A percentile compares a stretch with the other conserved stretches of the same genome.
Conservation (phyloP, 2,888 invertebrate species). For the Drosophila trichaetosa region DNA sequence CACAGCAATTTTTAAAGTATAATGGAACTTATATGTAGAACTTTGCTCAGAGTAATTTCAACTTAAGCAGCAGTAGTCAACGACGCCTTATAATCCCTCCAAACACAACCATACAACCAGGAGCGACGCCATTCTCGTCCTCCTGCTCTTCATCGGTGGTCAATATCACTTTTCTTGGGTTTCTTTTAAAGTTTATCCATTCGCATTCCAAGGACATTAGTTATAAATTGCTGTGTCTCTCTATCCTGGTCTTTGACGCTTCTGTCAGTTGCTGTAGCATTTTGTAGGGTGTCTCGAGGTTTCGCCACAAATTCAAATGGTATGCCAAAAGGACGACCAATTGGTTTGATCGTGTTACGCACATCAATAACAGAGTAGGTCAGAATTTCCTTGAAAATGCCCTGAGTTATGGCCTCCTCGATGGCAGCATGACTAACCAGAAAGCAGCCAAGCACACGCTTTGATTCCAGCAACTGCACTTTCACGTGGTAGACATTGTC, state of each 20-base stretch:
- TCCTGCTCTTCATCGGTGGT: neutral
- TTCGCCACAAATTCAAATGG: conserved; percentile 34
- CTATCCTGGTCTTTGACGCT: neutral
- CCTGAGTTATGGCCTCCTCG: conserved; percentile 40
- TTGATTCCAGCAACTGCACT: conserved; percentile 46
- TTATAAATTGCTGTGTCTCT: conserved; percentile 35
- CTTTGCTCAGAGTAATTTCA: too few relatives aligned
- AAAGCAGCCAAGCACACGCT: conserved; percentile 61
- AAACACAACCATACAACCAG: neutral
- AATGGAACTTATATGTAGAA: too few relatives aligned
- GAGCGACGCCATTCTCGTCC: neutral
- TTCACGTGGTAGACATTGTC: conserved; percentile 74
- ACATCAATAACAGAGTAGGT: conserved; percentile 57
- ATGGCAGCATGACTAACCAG: conserved; percentile 64
- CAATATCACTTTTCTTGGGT: neutral
- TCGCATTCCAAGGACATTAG: conserved; percentile 42
- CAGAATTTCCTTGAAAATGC: conserved; percentile 57
- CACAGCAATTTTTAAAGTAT: neutral
- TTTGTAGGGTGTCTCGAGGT: neutral
- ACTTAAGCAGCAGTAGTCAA: neutral
- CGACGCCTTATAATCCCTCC: neutral
- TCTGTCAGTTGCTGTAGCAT: accelerated
- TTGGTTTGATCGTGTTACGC: conserved; percentile 20
- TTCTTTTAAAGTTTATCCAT: conserved; percentile 2
- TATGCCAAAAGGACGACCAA: conserved; percentile 21